Evolutionary conservation across 2,888 invertebrate species (phyloP).

Genomic region (Clusia tigrina): DNA sequence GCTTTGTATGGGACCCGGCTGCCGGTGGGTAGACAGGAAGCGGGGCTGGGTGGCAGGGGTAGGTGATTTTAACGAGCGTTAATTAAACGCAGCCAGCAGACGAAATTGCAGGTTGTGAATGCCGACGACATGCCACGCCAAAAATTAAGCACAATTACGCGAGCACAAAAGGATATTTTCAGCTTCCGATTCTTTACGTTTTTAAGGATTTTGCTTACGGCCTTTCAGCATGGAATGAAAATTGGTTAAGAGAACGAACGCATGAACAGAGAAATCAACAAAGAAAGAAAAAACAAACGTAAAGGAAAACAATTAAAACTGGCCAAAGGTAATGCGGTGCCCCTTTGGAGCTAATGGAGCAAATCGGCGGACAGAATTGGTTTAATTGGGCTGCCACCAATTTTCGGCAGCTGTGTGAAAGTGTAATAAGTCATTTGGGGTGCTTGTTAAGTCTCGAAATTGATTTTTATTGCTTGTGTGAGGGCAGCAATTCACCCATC

Average conservation of each 20-base stretch:
- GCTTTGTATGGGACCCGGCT: no score
- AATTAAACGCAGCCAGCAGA: slow-evolving; percentile 28
- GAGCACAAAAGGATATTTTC: slow-evolving; percentile 9
- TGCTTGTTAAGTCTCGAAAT: no score
- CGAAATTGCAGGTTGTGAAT: background rate
- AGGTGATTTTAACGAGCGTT: slow-evolving; percentile 25
- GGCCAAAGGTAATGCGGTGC: no score
- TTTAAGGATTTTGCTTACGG: background rate
- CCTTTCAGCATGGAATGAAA: background rate
- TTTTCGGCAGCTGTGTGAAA: no score
- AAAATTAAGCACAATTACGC: slow-evolving; percentile 22
- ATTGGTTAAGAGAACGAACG: background rate
- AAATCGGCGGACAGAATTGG: no score
- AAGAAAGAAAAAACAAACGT: background rate
- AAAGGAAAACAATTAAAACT: background rate
- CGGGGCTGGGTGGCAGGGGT: background rate
- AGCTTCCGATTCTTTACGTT: background rate
- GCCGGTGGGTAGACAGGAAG: background rate
- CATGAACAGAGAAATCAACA: background rate
- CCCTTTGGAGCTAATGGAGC: no score
- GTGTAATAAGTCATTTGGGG: no score
- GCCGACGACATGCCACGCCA: background rate
- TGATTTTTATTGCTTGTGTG: no score
- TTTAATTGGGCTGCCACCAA: no score
- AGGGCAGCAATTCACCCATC: no score